A percentile compares a stretch with the other conserved stretches of the same genome.
phyloP scores from a whole-genome alignment of 1,140 invertebrate genomes.

The Drosophila azteca region DNA sequence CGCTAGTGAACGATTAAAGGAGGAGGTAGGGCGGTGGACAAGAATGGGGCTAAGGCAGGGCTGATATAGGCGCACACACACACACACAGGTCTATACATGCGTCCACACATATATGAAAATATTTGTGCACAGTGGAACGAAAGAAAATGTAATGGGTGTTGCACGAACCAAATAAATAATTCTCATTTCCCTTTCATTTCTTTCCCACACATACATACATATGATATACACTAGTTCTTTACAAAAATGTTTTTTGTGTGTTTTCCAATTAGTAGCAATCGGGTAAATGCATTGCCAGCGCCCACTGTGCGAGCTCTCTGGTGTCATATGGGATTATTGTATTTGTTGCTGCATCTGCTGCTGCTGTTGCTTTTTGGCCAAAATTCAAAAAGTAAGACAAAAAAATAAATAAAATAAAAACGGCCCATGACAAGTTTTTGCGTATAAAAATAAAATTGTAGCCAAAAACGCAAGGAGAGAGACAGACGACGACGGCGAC shows the following conservation, averaged over 20 bases:
- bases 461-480: conserved; percentile 45
- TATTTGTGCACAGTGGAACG: conserved; percentile 27
- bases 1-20: conserved; percentile 27
- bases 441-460: conserved; percentile 73
- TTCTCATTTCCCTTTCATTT: background rate
- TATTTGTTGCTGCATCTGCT: conserved; percentile 29
- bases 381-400: conserved; percentile 70
- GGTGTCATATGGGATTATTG: conserved; percentile 48
- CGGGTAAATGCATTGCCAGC: background rate
- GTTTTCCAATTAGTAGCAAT: background rate
- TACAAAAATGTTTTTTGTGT: background rate
- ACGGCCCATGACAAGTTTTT: conserved; percentile 67
- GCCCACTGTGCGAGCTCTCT: conserved; percentile 31
- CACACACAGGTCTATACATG: background rate
- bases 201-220: background rate
- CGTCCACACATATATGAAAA: conserved; percentile 25
- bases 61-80: conserved; percentile 18
- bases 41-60: conserved; percentile 54
- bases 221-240: background rate
- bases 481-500: background rate
- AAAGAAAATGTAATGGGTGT: too few relatives aligned
- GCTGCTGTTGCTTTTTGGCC: conserved; percentile 61
- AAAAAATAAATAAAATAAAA: conserved; percentile 47
- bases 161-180: background rate
- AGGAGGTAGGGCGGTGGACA: conserved; percentile 7